Percentiles rank a stretch among this genome's conserved stretches.
These are phyloP conservation scores for Calyptomena viridis DNA, from an alignment of 2,113 vertebrate species.

Conservation along the genomic window DNA sequence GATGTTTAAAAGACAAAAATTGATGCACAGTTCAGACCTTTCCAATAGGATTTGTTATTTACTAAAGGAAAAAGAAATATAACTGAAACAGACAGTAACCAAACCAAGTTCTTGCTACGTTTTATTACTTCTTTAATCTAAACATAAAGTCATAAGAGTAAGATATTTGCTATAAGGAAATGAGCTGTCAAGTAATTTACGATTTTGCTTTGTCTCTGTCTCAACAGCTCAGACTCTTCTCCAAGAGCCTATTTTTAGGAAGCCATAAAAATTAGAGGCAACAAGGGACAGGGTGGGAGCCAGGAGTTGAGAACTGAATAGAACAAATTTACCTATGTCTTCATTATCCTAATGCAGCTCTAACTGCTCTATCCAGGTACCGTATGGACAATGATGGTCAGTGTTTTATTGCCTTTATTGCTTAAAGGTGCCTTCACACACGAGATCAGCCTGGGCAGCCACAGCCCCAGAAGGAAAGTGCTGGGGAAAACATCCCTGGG, in stretches of 20 bases:
- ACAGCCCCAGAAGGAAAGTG: background rate
- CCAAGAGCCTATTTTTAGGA: conserved; percentile 28
- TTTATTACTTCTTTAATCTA: background rate
- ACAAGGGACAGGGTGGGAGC: background rate
- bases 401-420: fast-evolving
- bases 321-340: background rate
- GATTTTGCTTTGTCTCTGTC: background rate
- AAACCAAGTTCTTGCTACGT: background rate
- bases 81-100: background rate
- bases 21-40: background rate
- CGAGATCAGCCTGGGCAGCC: background rate
- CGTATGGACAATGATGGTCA: fast-evolving
- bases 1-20: background rate
- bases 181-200: conserved; percentile 58
- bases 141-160: background rate
- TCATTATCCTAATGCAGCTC: background rate
- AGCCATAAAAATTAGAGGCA: conserved; percentile 20
- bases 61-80: background rate
- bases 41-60: background rate
- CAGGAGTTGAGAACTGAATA: background rate
- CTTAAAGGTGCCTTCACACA: background rate
- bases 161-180: conserved; percentile 33
- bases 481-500: fast-evolving
- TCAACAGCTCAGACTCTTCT: conserved; percentile 10
- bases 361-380: fast-evolving